Percentiles rank a stretch among this genome's conserved stretches.
Conservation (phyloP, 1,140 invertebrate species). For the Apis florea region DNA sequence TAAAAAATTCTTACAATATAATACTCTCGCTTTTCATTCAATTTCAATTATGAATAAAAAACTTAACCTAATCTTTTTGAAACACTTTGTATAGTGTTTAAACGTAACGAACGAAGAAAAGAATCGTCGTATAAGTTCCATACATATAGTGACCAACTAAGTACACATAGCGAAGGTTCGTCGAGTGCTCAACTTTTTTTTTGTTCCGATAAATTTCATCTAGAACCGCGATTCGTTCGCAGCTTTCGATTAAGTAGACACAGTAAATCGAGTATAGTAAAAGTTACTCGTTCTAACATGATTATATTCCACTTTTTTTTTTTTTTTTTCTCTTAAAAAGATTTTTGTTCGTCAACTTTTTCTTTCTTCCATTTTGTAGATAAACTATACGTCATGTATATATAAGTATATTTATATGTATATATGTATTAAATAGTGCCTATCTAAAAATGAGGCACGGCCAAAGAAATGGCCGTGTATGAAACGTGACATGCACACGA, state of each 20-base stretch:
- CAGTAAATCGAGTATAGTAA: conserved; percentile 6
- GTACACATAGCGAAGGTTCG: neutral
- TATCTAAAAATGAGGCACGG: conserved; percentile 66
- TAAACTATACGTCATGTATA: conserved; percentile 38
- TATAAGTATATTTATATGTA: conserved; percentile 21
- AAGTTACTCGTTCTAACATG: neutral
- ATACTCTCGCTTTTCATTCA: neutral
- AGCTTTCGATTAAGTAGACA: conserved; percentile 37
- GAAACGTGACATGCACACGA: conserved; percentile 65
- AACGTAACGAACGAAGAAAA: neutral
- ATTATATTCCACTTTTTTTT: neutral
- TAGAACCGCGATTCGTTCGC: conserved; percentile 10
- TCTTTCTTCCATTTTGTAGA: conserved; percentile 21
- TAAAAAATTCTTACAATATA: neutral
- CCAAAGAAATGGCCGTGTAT: conserved; percentile 47
- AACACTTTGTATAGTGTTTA: neutral
- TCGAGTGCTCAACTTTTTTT: conserved; percentile 11
- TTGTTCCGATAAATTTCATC: conserved; percentile 3
- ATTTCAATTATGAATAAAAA: neutral
- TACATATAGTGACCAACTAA: neutral
- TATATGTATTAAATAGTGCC: conserved; percentile 62
- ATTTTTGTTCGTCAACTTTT: neutral
- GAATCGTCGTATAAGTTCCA: neutral
- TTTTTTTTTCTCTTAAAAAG: neutral
- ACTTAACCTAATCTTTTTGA: too few species aligned